These are phyloP conservation scores for Molossus molossus DNA, from an alignment of 2,797 vertebrate genomes.

Conservation along the genomic window DNA sequence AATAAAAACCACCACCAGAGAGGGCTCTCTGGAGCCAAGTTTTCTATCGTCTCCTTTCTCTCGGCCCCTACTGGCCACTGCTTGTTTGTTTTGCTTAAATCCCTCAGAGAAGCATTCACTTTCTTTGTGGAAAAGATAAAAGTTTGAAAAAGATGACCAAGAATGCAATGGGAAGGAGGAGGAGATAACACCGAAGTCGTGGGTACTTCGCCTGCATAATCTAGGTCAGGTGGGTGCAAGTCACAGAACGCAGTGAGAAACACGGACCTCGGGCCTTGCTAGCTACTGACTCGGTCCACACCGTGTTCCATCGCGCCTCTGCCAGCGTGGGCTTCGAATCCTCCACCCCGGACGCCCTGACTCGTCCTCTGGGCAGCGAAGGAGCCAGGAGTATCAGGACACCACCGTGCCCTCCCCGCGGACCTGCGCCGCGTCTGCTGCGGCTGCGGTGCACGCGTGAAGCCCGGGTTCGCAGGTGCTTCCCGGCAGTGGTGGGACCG, in stretches of 20 bases:
- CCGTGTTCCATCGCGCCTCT: background rate
- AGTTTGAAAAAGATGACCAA: background rate
- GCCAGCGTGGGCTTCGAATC: background rate
- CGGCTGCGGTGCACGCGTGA: slow-evolving; percentile 66
- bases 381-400: background rate
- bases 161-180: background rate
- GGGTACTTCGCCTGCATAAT: rapidly evolving
- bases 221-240: rapidly evolving
- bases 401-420: background rate
- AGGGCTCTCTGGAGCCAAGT: background rate
- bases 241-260: background rate
- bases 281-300: background rate
- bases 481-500: background rate
- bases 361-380: background rate
- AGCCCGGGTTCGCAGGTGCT: background rate
- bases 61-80: background rate
- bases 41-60: background rate
- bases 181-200: background rate
- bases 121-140: background rate
- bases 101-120: background rate
- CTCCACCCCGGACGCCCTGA: background rate
- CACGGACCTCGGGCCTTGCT: rapidly evolving
- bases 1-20: background rate
- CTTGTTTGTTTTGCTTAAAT: background rate
- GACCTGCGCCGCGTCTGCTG: slow-evolving; percentile 21